Evolutionary conservation across 2,797 vertebrate species (phyloP).

Genomic region (Chanos chanos): DNA sequence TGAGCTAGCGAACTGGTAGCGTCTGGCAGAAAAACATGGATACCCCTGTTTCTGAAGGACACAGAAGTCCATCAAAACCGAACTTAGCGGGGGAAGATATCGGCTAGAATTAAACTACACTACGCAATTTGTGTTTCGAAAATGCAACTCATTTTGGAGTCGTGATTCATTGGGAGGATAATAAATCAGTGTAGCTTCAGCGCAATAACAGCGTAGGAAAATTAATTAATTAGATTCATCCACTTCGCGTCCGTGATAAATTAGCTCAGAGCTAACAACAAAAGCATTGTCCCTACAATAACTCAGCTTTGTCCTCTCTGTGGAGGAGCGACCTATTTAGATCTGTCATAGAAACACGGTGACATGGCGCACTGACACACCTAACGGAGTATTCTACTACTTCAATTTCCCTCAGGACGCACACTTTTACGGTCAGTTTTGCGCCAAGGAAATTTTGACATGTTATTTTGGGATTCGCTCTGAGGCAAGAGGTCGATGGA

Average conservation of each 20-base stretch:
- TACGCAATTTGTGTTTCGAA: neutral
- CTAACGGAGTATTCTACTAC: no score
- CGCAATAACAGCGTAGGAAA: neutral
- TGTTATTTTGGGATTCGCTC: no score
- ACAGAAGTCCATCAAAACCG: no score
- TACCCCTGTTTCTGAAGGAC: no score
- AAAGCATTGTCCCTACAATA: neutral
- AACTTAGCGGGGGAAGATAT: neutral
- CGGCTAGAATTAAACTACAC: neutral
- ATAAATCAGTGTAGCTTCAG: neutral
- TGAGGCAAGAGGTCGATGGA: no score
- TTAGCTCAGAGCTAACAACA: neutral
- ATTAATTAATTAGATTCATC: neutral
- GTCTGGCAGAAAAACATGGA: no score
- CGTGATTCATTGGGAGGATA: neutral
- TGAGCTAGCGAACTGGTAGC: no score
- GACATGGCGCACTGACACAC: no score
- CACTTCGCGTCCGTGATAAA: neutral
- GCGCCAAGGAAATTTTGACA: no score
- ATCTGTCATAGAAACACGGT: neutral
- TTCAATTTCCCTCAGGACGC: no score
- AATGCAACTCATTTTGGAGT: neutral
- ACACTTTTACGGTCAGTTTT: no score
- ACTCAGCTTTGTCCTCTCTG: neutral
- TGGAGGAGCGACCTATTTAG: neutral